Percentiles rank a stretch among this genome's conserved stretches.
Evolutionary conservation across 2,113 vertebrate genomes (phyloP).

Genomic region (Dissostichus mawsoni): DNA sequence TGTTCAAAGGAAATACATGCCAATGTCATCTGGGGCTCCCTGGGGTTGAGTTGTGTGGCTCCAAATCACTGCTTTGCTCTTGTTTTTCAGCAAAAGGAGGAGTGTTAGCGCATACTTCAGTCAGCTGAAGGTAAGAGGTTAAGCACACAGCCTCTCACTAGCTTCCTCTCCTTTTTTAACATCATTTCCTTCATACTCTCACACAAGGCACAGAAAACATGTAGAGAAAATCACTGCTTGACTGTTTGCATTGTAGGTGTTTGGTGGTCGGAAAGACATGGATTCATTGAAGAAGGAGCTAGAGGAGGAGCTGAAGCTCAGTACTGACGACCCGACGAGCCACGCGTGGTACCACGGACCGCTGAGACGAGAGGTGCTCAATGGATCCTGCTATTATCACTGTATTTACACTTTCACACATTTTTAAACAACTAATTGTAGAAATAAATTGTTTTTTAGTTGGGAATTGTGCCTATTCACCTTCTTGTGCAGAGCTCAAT

Average conservation of each 20-base stretch:
- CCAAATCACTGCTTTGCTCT: slow-evolving; percentile 41
- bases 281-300: slow-evolving; percentile 85
- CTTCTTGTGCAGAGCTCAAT: background rate
- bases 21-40: slow-evolving; percentile 32
- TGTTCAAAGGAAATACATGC: slow-evolving; percentile 38
- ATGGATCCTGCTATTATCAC: background rate
- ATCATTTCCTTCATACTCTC: background rate
- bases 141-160: slow-evolving; percentile 6
- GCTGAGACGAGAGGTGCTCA: slow-evolving; percentile 84
- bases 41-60: slow-evolving; percentile 20
- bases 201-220: background rate
- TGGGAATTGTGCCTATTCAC: background rate
- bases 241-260: slow-evolving; percentile 62
- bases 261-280: slow-evolving; percentile 80
- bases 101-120: slow-evolving; percentile 79
- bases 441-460: background rate
- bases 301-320: slow-evolving; percentile 87
- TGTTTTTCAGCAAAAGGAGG: slow-evolving; percentile 81
- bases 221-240: background rate
- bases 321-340: slow-evolving; percentile 83
- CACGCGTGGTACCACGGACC: slow-evolving; percentile 90
- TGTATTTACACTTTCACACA: background rate
- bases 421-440: background rate
- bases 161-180: background rate
- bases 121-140: slow-evolving; percentile 78